These are phyloP conservation scores for Pipa parva DNA, from an alignment of 2,113 vertebrate genomes.

Conservation along the genomic window DNA sequence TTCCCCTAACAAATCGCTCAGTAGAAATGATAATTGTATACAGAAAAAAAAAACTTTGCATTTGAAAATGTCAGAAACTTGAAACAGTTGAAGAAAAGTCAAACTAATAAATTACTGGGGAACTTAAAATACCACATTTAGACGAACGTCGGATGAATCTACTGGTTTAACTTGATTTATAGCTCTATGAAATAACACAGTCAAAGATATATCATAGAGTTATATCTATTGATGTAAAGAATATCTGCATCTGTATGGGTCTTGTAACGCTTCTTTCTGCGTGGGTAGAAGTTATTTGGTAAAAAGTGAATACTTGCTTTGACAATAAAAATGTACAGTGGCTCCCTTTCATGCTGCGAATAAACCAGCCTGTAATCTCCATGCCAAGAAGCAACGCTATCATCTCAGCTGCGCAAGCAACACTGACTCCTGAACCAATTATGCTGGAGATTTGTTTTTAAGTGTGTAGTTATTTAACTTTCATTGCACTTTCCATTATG, in stretches of 20 bases:
- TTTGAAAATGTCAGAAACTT: no score
- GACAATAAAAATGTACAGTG: constrained; percentile 10
- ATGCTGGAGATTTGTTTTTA: not conserved
- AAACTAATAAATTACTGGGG: no score
- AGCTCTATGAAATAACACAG: no score
- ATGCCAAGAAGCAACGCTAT: not conserved
- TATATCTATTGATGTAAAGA: no score
- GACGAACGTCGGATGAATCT: no score
- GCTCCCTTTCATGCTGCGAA: constrained; percentile 1
- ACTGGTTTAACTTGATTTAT: no score
- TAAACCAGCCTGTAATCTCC: constrained; percentile 1
- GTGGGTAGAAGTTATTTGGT: constrained; percentile 11
- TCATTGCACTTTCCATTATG: not conserved
- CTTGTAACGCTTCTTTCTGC: not conserved
- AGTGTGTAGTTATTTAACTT: not conserved
- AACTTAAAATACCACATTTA: no score
- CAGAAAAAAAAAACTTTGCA: no score
- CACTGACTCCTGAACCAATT: constrained; percentile 6
- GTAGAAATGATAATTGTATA: no score
- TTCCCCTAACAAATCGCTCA: no score
- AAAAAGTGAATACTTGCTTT: constrained; percentile 9
- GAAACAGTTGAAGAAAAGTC: no score
- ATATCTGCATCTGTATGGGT: not conserved
- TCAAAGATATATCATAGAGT: no score
- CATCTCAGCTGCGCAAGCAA: not conserved